These are phyloP conservation scores for Amblyteles armatorius DNA, from an alignment of 2,888 invertebrate species.

Conservation along the genomic window DNA sequence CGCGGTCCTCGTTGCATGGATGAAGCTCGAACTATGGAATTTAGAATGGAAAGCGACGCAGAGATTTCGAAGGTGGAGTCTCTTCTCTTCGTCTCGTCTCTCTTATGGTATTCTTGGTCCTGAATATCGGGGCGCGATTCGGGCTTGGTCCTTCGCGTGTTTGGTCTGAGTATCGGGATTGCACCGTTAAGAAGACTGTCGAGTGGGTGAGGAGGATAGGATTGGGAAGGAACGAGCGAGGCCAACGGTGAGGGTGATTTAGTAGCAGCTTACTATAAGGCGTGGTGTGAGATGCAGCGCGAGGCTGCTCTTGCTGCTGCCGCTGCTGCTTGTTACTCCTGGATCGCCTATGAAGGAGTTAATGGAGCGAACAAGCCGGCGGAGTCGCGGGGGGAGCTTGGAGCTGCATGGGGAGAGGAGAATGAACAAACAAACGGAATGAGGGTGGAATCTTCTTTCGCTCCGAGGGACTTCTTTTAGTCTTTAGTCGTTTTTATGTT, in stretches of 20 bases:
- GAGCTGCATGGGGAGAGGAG: constrained; percentile 57
- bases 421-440: constrained; percentile 65
- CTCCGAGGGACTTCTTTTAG: not conserved
- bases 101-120: not conserved
- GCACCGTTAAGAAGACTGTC: constrained; percentile 69
- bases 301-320: constrained; percentile 68
- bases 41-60: constrained; percentile 62
- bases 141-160: constrained; percentile 76
- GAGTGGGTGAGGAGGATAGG: constrained; percentile 66
- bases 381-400: constrained; percentile 57
- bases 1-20: constrained; percentile 48
- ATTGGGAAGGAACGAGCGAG: constrained; percentile 42
- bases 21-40: constrained; percentile 64
- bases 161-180: constrained; percentile 82
- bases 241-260: constrained; percentile 75
- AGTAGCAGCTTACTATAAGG: constrained; percentile 75
- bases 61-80: constrained; percentile 15
- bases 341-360: constrained; percentile 83
- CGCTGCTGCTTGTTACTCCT: constrained; percentile 58
- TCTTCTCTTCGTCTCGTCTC: constrained; percentile 43
- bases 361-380: constrained; percentile 79
- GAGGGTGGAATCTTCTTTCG: constrained; percentile 15
- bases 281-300: constrained; percentile 75
- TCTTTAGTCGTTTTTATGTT: not conserved
- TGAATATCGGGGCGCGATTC: constrained; percentile 39